Base-by-base conservation (phyloP, 2,888 invertebrate species). In the Nomada hirtipes region DNA sequence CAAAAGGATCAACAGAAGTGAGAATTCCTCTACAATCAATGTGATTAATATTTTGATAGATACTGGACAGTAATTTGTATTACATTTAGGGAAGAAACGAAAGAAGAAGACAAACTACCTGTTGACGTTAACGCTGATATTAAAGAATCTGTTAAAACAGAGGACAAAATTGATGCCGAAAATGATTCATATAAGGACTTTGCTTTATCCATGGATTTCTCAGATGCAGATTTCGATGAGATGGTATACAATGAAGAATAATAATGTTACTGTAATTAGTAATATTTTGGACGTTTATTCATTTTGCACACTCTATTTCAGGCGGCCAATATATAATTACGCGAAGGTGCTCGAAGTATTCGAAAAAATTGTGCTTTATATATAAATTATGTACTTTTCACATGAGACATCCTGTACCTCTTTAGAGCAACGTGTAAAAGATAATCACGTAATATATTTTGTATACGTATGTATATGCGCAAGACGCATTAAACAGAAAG, bases 201-300 rank as follows among this genome's bases (percentile, higher is more conserved):
- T 29, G 13, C 23, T 50, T 18, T 53, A n/a, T 29, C 20, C 29
- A 11, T 71, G 57, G 82, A 85, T 42, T 20, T 44, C 15, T 47
- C 52, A 11, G 79, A 85, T 15, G n/a, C 76, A 44, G 82, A 84
- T 59, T 7, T 76, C 0, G 85, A 85, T 18, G 64, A 68, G 1
- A 10, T 82, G 68, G 73, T 82, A 74, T 42, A 52, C 13, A 15
- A 57, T 50, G 9, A 64, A 55, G 47, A 20, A 20, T 4, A 7
- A n/a, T 44, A 4, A 11, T 52, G 18, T 60, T 20, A 52, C 4
- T 52, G 0, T 59, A 57, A 4, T 59, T 4, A 7, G n/a, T 44
- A 4, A 11, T 52, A 26, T 60, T 20, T 29, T 11, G 53, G 7
- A 53, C 9, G 11, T n/a, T 13, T 47, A 44, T 13, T 29, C 61